Conservation (phyloP, 2,888 invertebrate genomes). For the Sipha maydis region DNA sequence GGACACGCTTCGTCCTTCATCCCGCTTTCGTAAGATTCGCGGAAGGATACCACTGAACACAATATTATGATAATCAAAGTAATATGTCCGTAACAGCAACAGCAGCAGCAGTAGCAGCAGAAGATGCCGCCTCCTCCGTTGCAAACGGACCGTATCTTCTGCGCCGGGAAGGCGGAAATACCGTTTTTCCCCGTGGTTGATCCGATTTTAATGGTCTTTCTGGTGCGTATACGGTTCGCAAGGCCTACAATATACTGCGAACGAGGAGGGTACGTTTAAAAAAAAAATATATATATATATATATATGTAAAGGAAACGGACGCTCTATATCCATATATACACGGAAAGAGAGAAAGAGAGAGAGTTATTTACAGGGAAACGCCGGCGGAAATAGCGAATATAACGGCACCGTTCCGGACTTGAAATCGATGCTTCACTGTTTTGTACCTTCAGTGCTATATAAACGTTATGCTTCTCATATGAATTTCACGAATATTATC, state of each 20-base stretch:
- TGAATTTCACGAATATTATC: neutral
- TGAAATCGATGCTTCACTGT: neutral
- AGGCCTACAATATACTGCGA: neutral
- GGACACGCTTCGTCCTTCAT: neutral
- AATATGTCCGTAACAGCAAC: neutral
- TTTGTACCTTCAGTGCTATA: neutral
- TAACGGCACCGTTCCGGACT: neutral
- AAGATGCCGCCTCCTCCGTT: neutral
- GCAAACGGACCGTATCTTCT: neutral
- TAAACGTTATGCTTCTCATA: neutral
- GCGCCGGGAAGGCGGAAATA: neutral
- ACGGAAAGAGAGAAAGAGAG: neutral
- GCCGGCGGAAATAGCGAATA: neutral
- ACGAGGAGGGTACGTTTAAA: neutral
- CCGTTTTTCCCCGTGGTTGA: conserved; percentile 9
- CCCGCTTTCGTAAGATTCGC: neutral
- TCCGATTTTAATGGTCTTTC: conserved; percentile 27
- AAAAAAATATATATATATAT: neutral
- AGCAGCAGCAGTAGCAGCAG: neutral
- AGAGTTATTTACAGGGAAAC: neutral
- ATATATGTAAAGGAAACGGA: neutral
- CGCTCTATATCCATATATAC: neutral
- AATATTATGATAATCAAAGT: neutral
- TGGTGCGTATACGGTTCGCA: neutral
- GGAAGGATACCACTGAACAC: neutral